phyloP scores from a whole-genome alignment of 2,797 vertebrate species.

The Phoeniculus purpureus region DNA sequence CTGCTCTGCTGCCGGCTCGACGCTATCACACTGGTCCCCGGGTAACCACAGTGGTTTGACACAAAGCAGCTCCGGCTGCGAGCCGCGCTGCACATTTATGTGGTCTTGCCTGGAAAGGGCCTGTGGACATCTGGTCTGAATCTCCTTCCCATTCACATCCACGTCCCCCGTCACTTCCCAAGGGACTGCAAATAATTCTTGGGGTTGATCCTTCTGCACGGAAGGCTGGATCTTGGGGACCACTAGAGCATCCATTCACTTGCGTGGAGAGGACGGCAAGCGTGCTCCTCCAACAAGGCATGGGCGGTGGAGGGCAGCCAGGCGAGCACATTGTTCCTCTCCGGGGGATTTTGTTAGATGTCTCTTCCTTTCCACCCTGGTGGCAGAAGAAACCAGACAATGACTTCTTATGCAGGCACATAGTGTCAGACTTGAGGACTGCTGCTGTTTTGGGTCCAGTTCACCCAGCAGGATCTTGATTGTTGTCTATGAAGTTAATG shows the following conservation, averaged over 20 bases:
- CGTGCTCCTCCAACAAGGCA: rapidly evolving
- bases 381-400: background rate
- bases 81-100: conserved; percentile 15
- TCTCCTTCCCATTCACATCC: conserved; percentile 28
- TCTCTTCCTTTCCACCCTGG: background rate
- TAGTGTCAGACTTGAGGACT: background rate
- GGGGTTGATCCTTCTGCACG: background rate
- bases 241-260: too few species aligned
- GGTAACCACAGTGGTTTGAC: conserved; percentile 41
- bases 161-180: background rate
- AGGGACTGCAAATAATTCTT: conserved; percentile 18
- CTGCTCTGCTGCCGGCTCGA: rapidly evolving
- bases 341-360: background rate
- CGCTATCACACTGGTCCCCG: background rate
- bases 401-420: background rate
- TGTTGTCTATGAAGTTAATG: background rate
- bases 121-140: conserved; percentile 12
- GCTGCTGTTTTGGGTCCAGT: background rate
- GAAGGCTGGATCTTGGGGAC: background rate
- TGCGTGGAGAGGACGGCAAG: rapidly evolving
- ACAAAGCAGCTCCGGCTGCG: background rate
- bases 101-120: background rate
- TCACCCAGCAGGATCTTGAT: background rate
- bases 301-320: background rate
- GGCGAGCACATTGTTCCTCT: background rate